Evolutionary conservation across 2,888 invertebrate species (phyloP), one percentile per base, ranked within the genome.

Genomic region (Cheilosia soror): DNA sequence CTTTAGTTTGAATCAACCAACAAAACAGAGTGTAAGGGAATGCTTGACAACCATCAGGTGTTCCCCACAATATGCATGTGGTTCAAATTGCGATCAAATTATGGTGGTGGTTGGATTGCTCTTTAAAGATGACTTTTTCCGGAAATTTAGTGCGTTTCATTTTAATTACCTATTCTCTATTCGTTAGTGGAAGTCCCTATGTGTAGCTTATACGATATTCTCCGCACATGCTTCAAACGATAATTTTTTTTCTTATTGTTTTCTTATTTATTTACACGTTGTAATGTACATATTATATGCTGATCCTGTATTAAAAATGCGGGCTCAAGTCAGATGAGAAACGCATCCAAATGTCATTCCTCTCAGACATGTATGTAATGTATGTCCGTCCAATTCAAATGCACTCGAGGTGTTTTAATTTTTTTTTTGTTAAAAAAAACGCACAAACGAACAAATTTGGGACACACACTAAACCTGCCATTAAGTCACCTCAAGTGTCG

Each of bases 401-500:
- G 58, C 69, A 73, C 55, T 72, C 63, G 62, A 73, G 53, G 25
- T 11, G 40, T 53, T 66, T 49, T 71, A 71, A 71, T n/a, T 42
- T 65, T 71, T 71, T 15, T 49, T 58, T 60, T 31, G 11, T 37
- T 20, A 29, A 29, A 44, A 47, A 47, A 37, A 40, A 31, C 20
- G 20, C 49, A 57, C 31, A 55, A 31, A 62, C 20, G 60, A 15
- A 29, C 33, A 79, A 65, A 71, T 77, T 82, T 72, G 27, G 49
- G 51, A 37, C 53, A 60, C 57, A 42, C 62, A 62, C 55, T 47
- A 9, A 73, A 76, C 76, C 81, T 81, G 27, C 68, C 65, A 85
- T 85, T 85, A 85, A 81, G 65, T 47, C 75, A 79, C 76, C 66
- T 80, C 60, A 85, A 80, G 76, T 81, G 81, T 81, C 81, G 44